Evolutionary conservation across 1,140 invertebrate genomes (phyloP).

Genomic region (Zaprionus nigranus): DNA sequence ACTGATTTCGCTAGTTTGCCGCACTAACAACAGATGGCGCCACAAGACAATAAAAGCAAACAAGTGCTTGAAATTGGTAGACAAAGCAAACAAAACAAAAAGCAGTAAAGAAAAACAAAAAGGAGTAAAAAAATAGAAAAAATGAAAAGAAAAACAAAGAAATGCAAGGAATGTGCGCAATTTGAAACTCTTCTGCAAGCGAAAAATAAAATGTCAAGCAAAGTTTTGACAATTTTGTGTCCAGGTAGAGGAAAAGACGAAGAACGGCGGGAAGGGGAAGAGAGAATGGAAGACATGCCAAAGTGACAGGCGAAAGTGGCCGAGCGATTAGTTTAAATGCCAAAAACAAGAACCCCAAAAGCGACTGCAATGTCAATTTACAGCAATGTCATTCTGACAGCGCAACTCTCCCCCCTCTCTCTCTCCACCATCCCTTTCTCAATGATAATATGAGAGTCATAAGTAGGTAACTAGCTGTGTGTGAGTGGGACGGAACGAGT

Average conservation of each 20-base stretch:
- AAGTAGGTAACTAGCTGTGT: conserved; percentile 1
- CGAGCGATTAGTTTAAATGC: conserved; percentile 55
- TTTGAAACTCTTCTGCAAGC: conserved; percentile 30
- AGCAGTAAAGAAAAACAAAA: neutral
- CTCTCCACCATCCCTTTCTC: no score
- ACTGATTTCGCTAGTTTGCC: conserved; percentile 21
- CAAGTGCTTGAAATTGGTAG: conserved; percentile 4
- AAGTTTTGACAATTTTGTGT: conserved; percentile 47
- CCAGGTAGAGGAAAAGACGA: neutral
- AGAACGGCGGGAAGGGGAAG: neutral
- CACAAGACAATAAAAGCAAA: conserved; percentile 6
- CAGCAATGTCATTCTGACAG: conserved; percentile 46
- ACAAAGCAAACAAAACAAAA: conserved; percentile 26
- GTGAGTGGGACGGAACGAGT: conserved; percentile 1
- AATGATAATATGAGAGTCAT: neutral
- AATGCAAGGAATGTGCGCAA: conserved; percentile 28
- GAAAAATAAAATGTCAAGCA: conserved; percentile 31
- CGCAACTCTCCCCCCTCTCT: neutral
- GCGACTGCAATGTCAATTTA: conserved; percentile 38
- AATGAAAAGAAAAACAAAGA: conserved; percentile 12
- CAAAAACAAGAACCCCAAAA: conserved; percentile 36
- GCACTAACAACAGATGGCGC: conserved; percentile 57
- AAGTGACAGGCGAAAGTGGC: conserved; percentile 51
- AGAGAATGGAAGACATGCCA: conserved; percentile 32
- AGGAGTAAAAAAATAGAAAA: conserved; percentile 1